Conservation (phyloP, 2,113 vertebrate genomes). For the Pelobates fuscus region DNA sequence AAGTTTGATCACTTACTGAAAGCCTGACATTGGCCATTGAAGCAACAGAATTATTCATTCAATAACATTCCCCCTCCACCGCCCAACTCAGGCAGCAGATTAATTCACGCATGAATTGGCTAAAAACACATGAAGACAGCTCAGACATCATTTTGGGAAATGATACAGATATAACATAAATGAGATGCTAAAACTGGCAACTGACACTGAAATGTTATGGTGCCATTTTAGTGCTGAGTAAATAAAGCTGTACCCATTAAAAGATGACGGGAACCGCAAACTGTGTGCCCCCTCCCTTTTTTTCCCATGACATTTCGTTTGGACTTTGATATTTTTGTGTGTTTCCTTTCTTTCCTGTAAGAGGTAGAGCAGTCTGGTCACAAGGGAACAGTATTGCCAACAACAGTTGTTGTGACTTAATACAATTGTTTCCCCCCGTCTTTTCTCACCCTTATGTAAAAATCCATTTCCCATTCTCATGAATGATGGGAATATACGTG, state of each 20-base stretch:
- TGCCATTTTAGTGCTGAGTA: background rate
- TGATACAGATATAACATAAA: background rate
- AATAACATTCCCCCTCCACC: no score
- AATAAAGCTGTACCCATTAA: constrained; percentile 1
- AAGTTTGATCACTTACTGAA: no score
- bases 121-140: no score
- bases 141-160: background rate
- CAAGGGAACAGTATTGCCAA: constrained; percentile 65
- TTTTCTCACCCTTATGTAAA: constrained; percentile 69
- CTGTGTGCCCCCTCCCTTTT: background rate
- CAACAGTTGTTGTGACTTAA: constrained; percentile 64
- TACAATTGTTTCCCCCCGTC: constrained; percentile 69
- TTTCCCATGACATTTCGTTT: constrained; percentile 35
- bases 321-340: constrained; percentile 46
- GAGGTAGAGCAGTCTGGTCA: constrained; percentile 55
- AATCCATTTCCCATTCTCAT: constrained; percentile 70
- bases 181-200: background rate
- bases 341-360: constrained; percentile 55
- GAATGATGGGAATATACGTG: constrained; percentile 55
- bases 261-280: constrained; percentile 25
- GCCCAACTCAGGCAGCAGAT: no score
- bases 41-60: no score
- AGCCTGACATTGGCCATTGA: no score
- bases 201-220: background rate
- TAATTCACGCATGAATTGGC: no score